Percentiles rank a stretch among this genome's conserved stretches.
Evolutionary conservation across 2,888 invertebrate species (phyloP).

Genomic region (Ceriagrion tenellum): DNA sequence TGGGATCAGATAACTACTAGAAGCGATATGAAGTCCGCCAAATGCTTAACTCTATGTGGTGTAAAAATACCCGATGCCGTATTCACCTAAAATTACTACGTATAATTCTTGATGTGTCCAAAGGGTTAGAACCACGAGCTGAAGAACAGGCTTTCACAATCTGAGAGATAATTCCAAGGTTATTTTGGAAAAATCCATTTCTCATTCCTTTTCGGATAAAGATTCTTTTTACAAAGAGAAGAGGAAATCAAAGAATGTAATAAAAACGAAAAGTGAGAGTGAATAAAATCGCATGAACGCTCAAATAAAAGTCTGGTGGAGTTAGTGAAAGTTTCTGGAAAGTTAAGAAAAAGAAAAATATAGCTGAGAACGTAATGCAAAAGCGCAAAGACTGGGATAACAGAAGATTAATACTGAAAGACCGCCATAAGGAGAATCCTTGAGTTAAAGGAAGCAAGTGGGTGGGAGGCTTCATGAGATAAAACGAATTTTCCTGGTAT

Average conservation of each 20-base stretch:
- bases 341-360: neutral
- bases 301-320: neutral
- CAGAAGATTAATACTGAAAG: neutral
- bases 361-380: neutral
- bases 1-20: no score
- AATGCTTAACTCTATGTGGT: no score
- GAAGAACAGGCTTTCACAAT: neutral
- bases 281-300: neutral
- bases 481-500: neutral
- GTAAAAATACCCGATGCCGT: no score
- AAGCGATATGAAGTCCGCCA: no score
- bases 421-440: neutral
- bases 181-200: neutral
- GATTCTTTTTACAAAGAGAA: neutral
- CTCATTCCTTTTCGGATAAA: neutral
- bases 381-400: neutral
- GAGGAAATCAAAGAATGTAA: neutral
- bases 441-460: neutral
- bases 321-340: neutral
- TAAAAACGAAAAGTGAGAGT: neutral
- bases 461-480: neutral
- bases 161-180: neutral
- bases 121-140: neutral
- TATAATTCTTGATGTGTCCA: no score
- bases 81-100: no score